Evolutionary conservation across 1,140 invertebrate genomes (phyloP).

Genomic region (Leptopilina boulardi): DNA sequence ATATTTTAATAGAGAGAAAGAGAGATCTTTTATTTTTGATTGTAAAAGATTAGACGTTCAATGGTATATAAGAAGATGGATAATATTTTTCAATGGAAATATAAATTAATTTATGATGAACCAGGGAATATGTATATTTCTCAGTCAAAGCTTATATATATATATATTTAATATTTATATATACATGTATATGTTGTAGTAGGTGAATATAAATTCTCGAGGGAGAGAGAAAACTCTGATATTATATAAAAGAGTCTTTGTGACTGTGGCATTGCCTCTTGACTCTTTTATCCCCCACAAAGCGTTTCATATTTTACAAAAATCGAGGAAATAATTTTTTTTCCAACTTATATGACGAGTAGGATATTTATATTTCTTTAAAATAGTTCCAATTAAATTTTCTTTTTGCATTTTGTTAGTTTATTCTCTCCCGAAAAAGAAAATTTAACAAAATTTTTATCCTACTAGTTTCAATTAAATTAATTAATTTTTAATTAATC

Average conservation of each 20-base stretch:
- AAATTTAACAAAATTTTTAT: too few species aligned
- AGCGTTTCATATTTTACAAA: not conserved
- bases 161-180: too few species aligned
- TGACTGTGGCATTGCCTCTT: slow-evolving; percentile 19
- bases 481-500: too few species aligned
- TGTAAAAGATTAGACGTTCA: not conserved
- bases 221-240: not conserved
- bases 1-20: too few species aligned
- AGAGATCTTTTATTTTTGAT: not conserved
- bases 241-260: slow-evolving; percentile 15
- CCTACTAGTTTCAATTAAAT: too few species aligned
- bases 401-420: too few species aligned
- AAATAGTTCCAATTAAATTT: too few species aligned
- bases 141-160: not conserved
- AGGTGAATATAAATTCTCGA: slow-evolving; percentile 1
- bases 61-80: slow-evolving; percentile 6
- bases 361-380: too few species aligned
- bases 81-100: slow-evolving; percentile 8
- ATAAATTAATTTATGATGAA: slow-evolving; percentile 20
- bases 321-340: not conserved
- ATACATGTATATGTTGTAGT: too few species aligned
- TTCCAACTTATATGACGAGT: too few species aligned
- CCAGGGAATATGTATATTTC: slow-evolving; percentile 6
- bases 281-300: not conserved
- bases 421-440: too few species aligned